Base-by-base conservation (phyloP, 2,113 vertebrate genomes). In the Marmota monax region DNA sequence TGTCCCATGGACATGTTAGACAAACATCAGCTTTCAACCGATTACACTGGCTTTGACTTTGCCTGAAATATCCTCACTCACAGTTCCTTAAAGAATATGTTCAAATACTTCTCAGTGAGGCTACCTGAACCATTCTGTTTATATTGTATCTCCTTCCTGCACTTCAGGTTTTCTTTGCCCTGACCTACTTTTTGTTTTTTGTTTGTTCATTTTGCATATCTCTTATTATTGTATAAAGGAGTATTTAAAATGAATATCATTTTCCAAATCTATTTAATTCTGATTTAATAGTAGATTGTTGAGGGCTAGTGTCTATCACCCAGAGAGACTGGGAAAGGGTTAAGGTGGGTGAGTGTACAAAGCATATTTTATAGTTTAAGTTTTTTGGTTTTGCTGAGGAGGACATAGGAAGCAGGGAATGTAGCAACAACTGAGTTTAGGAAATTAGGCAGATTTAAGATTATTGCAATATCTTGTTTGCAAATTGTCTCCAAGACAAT, bases 361-460 rank as follows among this genome's bases (percentile, higher is more conserved):
- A 20, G 7, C 32, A 17, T 7, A 13, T 25, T 12, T 20, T 25
- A 27, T 53, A 20, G 8, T 48, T 0, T 42, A 34, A n/a, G 45
- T 17, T 5, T 11, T 42, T 65, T 34, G 14, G 8, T 34, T 53
- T 82, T 45, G 2, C 39, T 78, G 27, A 20, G 16, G 14, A 9
- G 9, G 2, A 56, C 7, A 65, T 16, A 51, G 0, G 0, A 0
- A 45, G 14, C 22, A 29, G 2, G 18, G 22, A 51, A 23, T 11
- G 8, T 5, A 29, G 27, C 20, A 39, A 37, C 5, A 77, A 17
- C 6, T 17, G 56, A 51, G 12, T 7, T n/a, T 37, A 16, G 11
- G 14, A 76, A 84, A 6, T 61, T 13, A 82, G 77, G 65, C 20
- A 34, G 51, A n/a, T 2, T 23, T 13, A n/a, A 73, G 27, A 32